These are phyloP conservation scores for Huso huso DNA, from an alignment of 2,797 vertebrate species.

Conservation along the genomic window DNA sequence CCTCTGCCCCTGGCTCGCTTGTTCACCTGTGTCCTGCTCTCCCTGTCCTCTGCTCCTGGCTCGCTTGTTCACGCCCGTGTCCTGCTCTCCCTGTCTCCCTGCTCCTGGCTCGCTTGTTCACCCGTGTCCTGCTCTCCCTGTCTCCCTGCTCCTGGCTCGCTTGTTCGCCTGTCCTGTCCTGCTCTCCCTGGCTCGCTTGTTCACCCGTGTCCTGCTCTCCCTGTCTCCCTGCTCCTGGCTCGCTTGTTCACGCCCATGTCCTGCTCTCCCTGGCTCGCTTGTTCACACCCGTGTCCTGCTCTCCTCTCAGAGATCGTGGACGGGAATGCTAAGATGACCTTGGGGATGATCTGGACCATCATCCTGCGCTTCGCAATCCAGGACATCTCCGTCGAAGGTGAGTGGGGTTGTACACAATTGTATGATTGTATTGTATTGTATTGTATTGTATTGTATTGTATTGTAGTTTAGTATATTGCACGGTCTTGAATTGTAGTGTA, in stretches of 20 bases:
- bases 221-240: too few relatives aligned
- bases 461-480: neutral
- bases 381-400: slow-evolving; percentile 63
- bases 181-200: neutral
- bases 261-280: too few relatives aligned
- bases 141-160: neutral
- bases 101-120: neutral
- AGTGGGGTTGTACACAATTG: slow-evolving; percentile 5
- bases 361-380: slow-evolving; percentile 61
- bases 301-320: slow-evolving; percentile 53
- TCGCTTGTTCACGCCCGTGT: too few relatives aligned
- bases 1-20: too few relatives aligned
- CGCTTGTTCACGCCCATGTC: too few relatives aligned
- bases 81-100: slow-evolving; percentile 13
- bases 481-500: neutral
- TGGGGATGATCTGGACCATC: slow-evolving; percentile 49
- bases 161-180: neutral
- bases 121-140: neutral
- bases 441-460: too few relatives aligned
- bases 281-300: too few relatives aligned
- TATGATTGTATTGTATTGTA: neutral
- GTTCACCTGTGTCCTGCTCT: too few relatives aligned
- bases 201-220: too few relatives aligned
- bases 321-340: slow-evolving; percentile 44
- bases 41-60: too few relatives aligned